phyloP scores from a whole-genome alignment of 2,113 vertebrate species.

The Manacus vitellinus region DNA sequence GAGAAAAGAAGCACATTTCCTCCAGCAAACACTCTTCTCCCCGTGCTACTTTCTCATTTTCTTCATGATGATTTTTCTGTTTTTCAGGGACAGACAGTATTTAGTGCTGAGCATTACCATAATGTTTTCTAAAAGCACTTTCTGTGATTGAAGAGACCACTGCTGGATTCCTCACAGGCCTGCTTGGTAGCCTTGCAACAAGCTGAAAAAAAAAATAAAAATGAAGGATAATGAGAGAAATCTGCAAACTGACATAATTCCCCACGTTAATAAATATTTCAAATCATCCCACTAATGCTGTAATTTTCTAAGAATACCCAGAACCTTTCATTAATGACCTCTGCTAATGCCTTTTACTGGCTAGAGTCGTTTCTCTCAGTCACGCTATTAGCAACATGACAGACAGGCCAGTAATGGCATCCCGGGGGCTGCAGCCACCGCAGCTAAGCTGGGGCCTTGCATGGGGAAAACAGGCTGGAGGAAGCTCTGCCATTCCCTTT shows the following conservation, averaged over 20 bases:
- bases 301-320: constrained; percentile 59
- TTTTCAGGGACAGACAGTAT: not conserved
- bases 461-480: fast-evolving
- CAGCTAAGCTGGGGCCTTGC: not conserved
- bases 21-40: not conserved
- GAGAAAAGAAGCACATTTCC: not conserved
- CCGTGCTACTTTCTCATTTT: not conserved
- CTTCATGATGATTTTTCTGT: not conserved
- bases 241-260: constrained; percentile 32
- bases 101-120: constrained; percentile 10
- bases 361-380: not conserved
- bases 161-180: constrained; percentile 4
- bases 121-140: constrained; percentile 55
- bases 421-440: not conserved
- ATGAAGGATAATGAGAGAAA: not conserved
- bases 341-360: constrained; percentile 46
- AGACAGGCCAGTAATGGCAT: not conserved
- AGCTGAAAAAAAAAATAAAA: not conserved
- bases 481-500: fast-evolving
- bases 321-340: constrained; percentile 45
- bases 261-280: constrained; percentile 50
- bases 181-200: not conserved
- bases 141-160: not conserved
- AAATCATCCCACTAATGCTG: constrained; percentile 49
- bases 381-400: not conserved